A percentile compares a stretch with the other conserved stretches of the same genome.
Conservation (phyloP, 2,797 vertebrate genomes). For the Dallia pectoralis region DNA sequence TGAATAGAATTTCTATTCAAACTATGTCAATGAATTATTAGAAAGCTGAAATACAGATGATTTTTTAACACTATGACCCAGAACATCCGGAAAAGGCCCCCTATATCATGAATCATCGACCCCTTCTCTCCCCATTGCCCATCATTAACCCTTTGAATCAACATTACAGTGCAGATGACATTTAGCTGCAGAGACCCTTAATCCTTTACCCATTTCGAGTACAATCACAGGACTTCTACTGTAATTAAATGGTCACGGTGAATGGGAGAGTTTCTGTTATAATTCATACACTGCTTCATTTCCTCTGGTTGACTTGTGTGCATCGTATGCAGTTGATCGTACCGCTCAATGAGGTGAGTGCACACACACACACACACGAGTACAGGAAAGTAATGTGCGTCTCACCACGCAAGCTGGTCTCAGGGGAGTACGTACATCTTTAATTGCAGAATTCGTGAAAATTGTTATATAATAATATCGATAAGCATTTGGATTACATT, state of each 20-base stretch:
- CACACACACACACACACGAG: background rate
- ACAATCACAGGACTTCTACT: conserved; percentile 1
- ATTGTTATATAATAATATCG: no score
- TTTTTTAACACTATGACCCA: background rate
- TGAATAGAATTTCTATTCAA: no score
- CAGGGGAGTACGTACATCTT: no score
- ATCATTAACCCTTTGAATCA: conserved; percentile 6
- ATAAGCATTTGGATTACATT: no score
- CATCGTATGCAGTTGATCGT: background rate
- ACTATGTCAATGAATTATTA: background rate
- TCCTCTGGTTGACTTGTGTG: background rate
- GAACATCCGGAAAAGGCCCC: conserved; percentile 10
- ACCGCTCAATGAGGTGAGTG: conserved; percentile 5
- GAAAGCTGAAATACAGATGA: conserved; percentile 12
- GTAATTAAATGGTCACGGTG: background rate
- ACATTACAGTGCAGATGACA: background rate
- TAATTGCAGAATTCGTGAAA: no score
- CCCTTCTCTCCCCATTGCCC: background rate
- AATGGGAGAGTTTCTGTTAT: background rate
- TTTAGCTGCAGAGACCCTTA: conserved; percentile 9
- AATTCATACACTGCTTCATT: background rate
- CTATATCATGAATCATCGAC: background rate
- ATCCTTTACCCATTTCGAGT: background rate
- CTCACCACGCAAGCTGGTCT: no score
- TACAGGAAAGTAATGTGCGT: background rate